Base-by-base conservation (phyloP, 1,140 invertebrate genomes). In the Ectropis grisescens region DNA sequence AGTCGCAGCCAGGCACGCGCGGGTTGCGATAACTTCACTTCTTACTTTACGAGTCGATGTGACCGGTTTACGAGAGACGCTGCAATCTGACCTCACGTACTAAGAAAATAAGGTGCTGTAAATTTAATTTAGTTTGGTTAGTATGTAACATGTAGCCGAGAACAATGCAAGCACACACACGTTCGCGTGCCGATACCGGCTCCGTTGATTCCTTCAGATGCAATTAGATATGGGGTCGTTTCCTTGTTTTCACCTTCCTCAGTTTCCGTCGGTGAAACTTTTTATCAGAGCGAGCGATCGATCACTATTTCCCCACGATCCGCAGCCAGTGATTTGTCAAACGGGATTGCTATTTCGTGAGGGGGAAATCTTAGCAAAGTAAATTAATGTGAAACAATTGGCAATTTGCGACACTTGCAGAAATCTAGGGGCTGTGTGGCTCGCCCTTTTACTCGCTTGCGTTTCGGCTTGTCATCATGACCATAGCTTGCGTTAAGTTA, bases 1-100 rank as follows among this genome's bases (percentile, higher is more conserved):
- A 58, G 47, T 37, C 32, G 50, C 30, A 29, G 36, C 30, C 19
- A 25, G 39, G 54, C 69, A 68, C 66, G 67, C 58, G 66, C 52
- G 44, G 7, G 24, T 16, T 29, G 40, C 49, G 58, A 56, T 64
- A 60, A 61, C 25, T 30, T 37, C 31, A 14, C 27, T 35, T 30
- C 16, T 42, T 19, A 19, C 16, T 19, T 19, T 23, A 36, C 25
- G 5, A 35, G 11, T 25, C 19, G 24, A 41, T 33, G 36, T 25
- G 11, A 22, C 15, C 14, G 23, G 13, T 8, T 31, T 5, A 19
- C 13, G 7, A 1, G 16, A 12, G 27, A 19, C 43, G n/a, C n/a
- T n/a, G n/a, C n/a, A n/a, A n/a, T n/a, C n/a, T n/a, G n/a, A n/a
- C n/a, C n/a, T n/a, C n/a, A n/a, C n/a, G n/a, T n/a, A n/a, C n/a